Conservation (phyloP, 2,113 vertebrate species). For the Mus spicilegus region DNA sequence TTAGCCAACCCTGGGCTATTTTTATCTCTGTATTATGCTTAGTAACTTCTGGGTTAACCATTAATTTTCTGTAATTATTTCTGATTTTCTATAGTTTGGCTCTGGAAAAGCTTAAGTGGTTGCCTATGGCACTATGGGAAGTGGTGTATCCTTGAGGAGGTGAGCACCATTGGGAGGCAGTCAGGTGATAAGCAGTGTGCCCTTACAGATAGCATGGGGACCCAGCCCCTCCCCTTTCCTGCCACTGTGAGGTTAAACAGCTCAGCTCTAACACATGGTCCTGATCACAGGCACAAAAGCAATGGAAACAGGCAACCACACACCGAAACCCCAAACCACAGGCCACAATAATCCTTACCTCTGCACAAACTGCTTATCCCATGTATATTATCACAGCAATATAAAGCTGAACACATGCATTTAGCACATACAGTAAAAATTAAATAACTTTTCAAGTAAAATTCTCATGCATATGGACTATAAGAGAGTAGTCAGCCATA, state of each 20-base stretch:
- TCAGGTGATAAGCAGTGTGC: neutral
- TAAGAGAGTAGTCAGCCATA: neutral
- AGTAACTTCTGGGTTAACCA: neutral
- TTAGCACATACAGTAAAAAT: neutral
- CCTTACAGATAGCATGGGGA: neutral
- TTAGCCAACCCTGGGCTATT: neutral
- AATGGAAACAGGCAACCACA: neutral
- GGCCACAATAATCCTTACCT: neutral
- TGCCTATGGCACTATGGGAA: neutral
- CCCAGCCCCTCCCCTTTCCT: neutral
- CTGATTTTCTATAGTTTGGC: neutral
- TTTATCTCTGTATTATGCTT: constrained; percentile 26
- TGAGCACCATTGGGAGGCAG: neutral
- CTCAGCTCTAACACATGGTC: neutral
- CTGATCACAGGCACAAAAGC: neutral
- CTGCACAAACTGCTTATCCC: no score
- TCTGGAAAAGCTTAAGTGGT: neutral
- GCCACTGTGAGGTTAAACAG: neutral
- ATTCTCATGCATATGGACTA: neutral
- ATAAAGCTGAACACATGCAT: neutral
- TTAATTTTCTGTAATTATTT: neutral
- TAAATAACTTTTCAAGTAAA: constrained; percentile 18
- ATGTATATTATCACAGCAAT: neutral
- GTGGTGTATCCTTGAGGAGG: neutral
- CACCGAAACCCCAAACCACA: neutral